Evolutionary conservation across 2,888 invertebrate species (phyloP), one percentile per base, ranked within the genome.

Genomic region (Sinhomidia bicolor): DNA sequence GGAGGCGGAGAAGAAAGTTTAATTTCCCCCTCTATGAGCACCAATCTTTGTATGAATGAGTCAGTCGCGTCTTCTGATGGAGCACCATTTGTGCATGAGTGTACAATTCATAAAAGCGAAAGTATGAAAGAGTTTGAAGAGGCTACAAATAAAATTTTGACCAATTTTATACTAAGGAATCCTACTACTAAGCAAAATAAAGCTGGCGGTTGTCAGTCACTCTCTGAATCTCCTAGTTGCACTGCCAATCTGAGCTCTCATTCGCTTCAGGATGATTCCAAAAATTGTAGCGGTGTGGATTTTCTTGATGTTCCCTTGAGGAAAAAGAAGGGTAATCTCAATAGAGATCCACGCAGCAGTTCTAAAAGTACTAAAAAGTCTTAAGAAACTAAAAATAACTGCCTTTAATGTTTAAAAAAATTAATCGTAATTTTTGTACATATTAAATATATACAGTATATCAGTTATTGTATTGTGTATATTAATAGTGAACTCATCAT

Each of bases 291-390:
- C 74, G 60, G 62, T 65, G 85, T 81, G 79, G 91, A 92, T 74
- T 91, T 90, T 84, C 89, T 92, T 17, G 89, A 92, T 85, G 91
- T 92, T 36, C 91, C 91, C 79, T 80, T 89, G 41, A 76, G 91
- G 57, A 87, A 88, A 76, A 91, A 90, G 85, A 92, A 92, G 89
- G 76, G 79, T 4, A 85, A 71, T 76, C 81, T 90, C 57, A 85
- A 41, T 54, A 86, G 90, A 68, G 91, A 92, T 88, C 90, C 90
- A 74, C 90, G 91, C 68, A 88, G 91, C 68, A 88, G 88, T 78
- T 90, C 91, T 54, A 91, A 91, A 88, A 85, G 89, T 89, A 90
- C 87, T 85, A 90, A 90, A 89, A 90, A 88, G 88, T 89, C 80
- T 78, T 89, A 86, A 88, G 51, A 74, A 85, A 88, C 76, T 85